A percentile compares a stretch with the other conserved stretches of the same genome.
These are phyloP conservation scores for Stomorhina lunata DNA, from an alignment of 2,888 invertebrate genomes.

Conservation along the genomic window DNA sequence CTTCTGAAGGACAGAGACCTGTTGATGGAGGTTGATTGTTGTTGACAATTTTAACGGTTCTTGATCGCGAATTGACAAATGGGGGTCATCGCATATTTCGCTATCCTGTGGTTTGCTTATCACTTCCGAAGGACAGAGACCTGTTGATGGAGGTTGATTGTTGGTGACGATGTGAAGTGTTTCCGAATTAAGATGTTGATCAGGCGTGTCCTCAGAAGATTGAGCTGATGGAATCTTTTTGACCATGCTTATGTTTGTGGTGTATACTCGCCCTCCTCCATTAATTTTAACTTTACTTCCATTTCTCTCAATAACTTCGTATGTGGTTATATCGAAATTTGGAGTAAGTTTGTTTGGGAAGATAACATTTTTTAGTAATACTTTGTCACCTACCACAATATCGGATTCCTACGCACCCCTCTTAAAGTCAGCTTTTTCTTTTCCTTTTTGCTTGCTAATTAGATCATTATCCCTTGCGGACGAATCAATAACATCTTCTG, in stretches of 20 bases:
- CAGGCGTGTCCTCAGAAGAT: background rate
- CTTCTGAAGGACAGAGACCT: too few species aligned
- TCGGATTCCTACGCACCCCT: slow-evolving; percentile 33
- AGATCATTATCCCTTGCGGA: slow-evolving; percentile 10
- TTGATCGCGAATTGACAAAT: too few species aligned
- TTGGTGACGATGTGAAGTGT: slow-evolving; percentile 24
- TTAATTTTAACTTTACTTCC: slow-evolving; percentile 37
- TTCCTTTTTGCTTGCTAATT: slow-evolving; percentile 71
- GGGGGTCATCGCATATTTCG: too few species aligned
- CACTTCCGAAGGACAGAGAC: too few species aligned
- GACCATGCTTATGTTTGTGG: slow-evolving; percentile 43
- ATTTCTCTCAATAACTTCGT: slow-evolving; percentile 53
- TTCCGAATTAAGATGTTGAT: slow-evolving; percentile 9
- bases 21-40: too few species aligned
- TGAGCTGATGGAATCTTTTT: slow-evolving; percentile 37
- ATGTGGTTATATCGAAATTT: slow-evolving; percentile 49
- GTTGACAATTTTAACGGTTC: too few species aligned
- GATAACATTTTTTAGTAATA: slow-evolving; percentile 44
- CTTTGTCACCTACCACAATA: slow-evolving; percentile 46
- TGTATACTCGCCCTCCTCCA: slow-evolving; percentile 48
- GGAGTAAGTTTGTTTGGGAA: slow-evolving; percentile 56
- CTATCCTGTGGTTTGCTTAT: too few species aligned
- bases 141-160: too few species aligned
- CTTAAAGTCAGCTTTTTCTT: slow-evolving; percentile 32
- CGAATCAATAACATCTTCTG: slow-evolving; percentile 17